A percentile compares a stretch with the other conserved stretches of the same genome.
Conservation (phyloP, 2,888 invertebrate genomes). For the Cylloceria caligata region DNA sequence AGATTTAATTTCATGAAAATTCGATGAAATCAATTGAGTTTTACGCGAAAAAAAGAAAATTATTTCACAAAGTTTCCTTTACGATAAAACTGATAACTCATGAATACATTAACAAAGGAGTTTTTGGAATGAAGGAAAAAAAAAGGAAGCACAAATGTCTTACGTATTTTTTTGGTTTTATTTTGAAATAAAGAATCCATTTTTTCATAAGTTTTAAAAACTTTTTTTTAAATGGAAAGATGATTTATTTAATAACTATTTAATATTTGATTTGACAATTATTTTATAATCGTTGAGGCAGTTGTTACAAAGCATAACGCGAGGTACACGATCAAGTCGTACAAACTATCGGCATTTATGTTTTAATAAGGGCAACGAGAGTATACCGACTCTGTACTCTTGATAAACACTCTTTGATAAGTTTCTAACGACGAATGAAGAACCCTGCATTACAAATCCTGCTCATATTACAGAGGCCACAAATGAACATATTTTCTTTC, state of each 20-base stretch:
- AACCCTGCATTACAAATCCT: not conserved
- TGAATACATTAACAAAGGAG: not conserved
- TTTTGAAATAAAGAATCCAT: too few species aligned
- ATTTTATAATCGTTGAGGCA: not conserved
- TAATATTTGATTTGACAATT: constrained; percentile 3
- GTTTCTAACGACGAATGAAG: not conserved
- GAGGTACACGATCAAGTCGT: not conserved
- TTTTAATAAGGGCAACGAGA: not conserved
- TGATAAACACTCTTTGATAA: too few species aligned
- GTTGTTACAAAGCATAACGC: not conserved
- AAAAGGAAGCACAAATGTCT: not conserved
- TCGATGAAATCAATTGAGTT: not conserved
- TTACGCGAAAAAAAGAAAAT: not conserved
- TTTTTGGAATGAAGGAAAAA: not conserved
- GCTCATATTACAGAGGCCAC: not conserved
- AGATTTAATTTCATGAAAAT: not conserved
- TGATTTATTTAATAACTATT: constrained; percentile 1
- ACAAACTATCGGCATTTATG: not conserved
- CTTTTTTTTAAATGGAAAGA: not conserved
- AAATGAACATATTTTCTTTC: not conserved
- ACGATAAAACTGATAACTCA: not conserved
- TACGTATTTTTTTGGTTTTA: not conserved
- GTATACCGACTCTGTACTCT: not conserved
- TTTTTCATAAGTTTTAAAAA: too few species aligned
- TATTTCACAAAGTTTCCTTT: not conserved